phyloP scores from a whole-genome alignment of 2,113 vertebrate genomes.

The Prinia subflava region DNA sequence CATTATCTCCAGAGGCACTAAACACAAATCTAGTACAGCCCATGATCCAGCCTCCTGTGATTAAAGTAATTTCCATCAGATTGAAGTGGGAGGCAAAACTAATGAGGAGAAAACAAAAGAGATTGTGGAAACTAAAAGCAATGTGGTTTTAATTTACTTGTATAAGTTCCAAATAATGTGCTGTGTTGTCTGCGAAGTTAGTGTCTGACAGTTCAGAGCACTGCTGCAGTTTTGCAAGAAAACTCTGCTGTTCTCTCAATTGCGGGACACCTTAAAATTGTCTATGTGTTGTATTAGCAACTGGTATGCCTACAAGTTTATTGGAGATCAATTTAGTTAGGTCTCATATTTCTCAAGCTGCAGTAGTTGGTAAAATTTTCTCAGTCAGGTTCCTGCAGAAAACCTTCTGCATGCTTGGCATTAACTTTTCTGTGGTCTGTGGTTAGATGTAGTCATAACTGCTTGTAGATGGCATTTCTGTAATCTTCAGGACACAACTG shows the following conservation, averaged over 20 bases:
- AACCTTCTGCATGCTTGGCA: rapidly evolving
- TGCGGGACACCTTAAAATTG: not conserved
- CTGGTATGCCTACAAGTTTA: not conserved
- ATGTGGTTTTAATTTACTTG: conserved; percentile 27
- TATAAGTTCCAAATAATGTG: not conserved
- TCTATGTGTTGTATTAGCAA: not conserved
- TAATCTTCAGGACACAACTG: not conserved
- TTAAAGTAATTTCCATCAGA: not conserved
- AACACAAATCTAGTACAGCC: not conserved
- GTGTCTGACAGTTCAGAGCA: not conserved
- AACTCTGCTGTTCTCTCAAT: not conserved
- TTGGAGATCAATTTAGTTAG: not conserved
- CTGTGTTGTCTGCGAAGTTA: not conserved
- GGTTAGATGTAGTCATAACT: not conserved
- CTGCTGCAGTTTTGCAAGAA: not conserved
- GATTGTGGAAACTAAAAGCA: not conserved
- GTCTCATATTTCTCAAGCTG: not conserved
- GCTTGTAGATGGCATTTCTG: not conserved
- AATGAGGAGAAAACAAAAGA: conserved; percentile 23
- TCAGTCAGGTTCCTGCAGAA: not conserved
- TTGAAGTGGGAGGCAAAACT: not conserved
- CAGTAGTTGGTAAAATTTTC: not conserved
- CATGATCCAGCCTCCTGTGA: not conserved
- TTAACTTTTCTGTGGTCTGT: not conserved
- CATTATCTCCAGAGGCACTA: not conserved